Conservation (phyloP, 2,113 vertebrate species). For the Sinocyclocheilus anophthalmus region DNA sequence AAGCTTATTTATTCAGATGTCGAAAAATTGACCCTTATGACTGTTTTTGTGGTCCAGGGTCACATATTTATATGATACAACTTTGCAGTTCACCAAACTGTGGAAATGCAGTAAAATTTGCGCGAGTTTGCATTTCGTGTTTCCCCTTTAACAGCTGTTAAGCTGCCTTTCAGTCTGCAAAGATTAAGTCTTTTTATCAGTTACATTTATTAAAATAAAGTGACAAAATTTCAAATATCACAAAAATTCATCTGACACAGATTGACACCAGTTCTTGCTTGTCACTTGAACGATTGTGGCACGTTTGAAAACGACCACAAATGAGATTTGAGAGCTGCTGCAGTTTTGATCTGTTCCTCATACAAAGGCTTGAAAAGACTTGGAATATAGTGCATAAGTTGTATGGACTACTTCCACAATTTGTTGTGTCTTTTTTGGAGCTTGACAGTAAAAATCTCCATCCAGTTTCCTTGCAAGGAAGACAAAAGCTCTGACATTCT, state of each 20-base stretch:
- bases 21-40: too few relatives aligned
- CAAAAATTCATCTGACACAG: too few relatives aligned
- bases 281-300: not conserved
- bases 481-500: not conserved
- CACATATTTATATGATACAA: not conserved
- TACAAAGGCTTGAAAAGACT: not conserved
- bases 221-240: too few relatives aligned
- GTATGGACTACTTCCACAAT: not conserved
- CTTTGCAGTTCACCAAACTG: not conserved
- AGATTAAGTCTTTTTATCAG: not conserved
- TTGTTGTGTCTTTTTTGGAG: not conserved
- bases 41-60: too few relatives aligned
- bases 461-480: not conserved
- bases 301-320: not conserved
- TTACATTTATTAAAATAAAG: not conserved
- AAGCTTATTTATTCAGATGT: too few relatives aligned
- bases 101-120: not conserved
- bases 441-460: not conserved
- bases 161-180: not conserved
- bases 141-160: not conserved
- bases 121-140: not conserved
- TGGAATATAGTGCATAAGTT: not conserved
- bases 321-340: not conserved
- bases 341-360: not conserved
- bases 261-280: too few relatives aligned